Conservation (phyloP, 2,888 invertebrate genomes). For the Biston betularia region DNA sequence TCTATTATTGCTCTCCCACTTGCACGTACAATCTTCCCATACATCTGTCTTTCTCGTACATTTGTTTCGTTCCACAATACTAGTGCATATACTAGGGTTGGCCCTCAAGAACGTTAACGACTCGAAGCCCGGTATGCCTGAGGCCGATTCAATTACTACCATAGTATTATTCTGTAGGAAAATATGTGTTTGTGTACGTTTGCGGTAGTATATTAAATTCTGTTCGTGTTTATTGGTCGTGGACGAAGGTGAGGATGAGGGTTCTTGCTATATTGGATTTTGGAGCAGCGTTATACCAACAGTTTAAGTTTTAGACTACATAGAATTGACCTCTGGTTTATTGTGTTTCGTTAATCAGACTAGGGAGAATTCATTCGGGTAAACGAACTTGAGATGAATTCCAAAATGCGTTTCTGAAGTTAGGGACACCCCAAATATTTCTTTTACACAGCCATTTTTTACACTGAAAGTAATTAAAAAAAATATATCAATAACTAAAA, state of each 20-base stretch:
- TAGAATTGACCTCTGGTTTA: slow-evolving; percentile 50
- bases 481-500: too few species aligned
- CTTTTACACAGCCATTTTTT: too few species aligned
- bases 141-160: slow-evolving; percentile 86
- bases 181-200: slow-evolving; percentile 79
- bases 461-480: too few species aligned
- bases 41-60: slow-evolving; percentile 58
- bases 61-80: slow-evolving; percentile 77
- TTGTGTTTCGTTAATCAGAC: slow-evolving; percentile 50
- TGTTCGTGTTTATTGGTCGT: slow-evolving; percentile 51
- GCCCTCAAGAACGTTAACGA: slow-evolving; percentile 83
- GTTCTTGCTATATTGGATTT: slow-evolving; percentile 46
- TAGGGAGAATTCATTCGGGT: not conserved
- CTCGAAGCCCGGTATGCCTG: slow-evolving; percentile 79
- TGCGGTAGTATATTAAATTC: slow-evolving; percentile 77
- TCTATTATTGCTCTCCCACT: slow-evolving; percentile 62
- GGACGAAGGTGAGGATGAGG: slow-evolving; percentile 42
- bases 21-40: slow-evolving; percentile 45
- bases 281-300: slow-evolving; percentile 34
- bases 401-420: too few species aligned
- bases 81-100: slow-evolving; percentile 69
- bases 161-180: slow-evolving; percentile 83
- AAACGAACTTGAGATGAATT: too few species aligned
- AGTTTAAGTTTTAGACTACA: slow-evolving; percentile 18
- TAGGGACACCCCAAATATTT: not conserved